A percentile compares a stretch with the other conserved stretches of the same genome.
Conservation (phyloP, 1,140 invertebrate species). For the Coptotermes formosanus region DNA sequence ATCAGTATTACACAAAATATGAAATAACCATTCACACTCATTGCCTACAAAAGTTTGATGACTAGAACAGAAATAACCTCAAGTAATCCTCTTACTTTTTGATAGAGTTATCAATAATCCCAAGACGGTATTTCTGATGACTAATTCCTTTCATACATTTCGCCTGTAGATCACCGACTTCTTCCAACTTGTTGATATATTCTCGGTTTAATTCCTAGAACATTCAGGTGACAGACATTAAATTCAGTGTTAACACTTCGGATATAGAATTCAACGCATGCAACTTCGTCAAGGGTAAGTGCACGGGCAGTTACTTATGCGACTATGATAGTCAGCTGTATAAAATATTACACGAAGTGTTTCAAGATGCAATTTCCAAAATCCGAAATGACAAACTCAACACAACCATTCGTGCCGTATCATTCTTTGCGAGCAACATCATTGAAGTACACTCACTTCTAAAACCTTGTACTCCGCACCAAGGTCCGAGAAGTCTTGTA, state of each 20-base stretch:
- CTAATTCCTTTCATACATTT: constrained; percentile 84
- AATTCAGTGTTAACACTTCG: background rate
- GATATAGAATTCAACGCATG: background rate
- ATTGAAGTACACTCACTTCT: constrained; percentile 29
- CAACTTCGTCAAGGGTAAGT: background rate
- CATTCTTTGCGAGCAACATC: background rate
- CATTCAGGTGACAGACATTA: background rate
- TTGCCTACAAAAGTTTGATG: background rate
- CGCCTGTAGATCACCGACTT: constrained; percentile 77
- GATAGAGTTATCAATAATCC: constrained; percentile 72
- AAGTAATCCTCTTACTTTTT: constrained; percentile 61
- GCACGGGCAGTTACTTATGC: background rate
- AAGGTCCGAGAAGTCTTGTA: constrained; percentile 33
- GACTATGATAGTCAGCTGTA: background rate
- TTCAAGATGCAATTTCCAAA: background rate
- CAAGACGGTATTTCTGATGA: constrained; percentile 87
- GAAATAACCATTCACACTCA: background rate
- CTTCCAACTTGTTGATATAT: constrained; percentile 80
- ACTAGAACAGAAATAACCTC: background rate
- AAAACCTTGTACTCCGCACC: constrained; percentile 32
- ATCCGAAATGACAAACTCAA: background rate
- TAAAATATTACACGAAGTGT: background rate
- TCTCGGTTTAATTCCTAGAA: constrained; percentile 74
- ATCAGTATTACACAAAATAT: background rate
- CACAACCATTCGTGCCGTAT: background rate